phyloP scores from a whole-genome alignment of 2,797 vertebrate species.

The Pteronotus mesoamericanus region DNA sequence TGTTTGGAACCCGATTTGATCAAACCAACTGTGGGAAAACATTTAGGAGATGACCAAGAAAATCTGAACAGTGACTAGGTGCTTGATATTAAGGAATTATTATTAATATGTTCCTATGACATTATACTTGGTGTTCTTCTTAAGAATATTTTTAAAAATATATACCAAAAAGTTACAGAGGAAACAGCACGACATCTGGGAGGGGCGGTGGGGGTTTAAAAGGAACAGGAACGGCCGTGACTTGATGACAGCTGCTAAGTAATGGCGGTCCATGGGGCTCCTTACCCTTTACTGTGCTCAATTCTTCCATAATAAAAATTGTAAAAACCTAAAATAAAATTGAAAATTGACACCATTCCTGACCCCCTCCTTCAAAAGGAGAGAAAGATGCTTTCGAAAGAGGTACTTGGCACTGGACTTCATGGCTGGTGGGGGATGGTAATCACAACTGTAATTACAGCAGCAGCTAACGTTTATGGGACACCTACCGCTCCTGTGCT shows the following conservation, averaged over 20 bases:
- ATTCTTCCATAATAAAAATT: neutral
- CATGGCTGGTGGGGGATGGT: neutral
- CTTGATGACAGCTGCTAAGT: neutral
- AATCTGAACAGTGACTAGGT: neutral
- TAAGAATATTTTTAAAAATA: neutral
- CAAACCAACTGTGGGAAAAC: neutral
- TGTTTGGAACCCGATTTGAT: constrained; percentile 10
- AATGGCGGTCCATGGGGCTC: neutral
- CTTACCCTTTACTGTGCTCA: neutral
- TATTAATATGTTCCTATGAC: neutral
- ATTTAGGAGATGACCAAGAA: neutral
- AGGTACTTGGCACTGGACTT: neutral
- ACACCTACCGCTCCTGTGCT: neutral
- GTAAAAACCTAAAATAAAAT: constrained; percentile 8
- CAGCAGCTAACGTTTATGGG: neutral
- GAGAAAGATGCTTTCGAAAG: neutral
- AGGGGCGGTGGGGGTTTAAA: neutral
- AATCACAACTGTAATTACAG: neutral
- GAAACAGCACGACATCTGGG: neutral
- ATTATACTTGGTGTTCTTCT: neutral
- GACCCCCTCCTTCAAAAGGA: neutral
- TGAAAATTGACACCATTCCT: neutral
- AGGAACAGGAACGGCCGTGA: neutral
- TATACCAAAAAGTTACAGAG: neutral
- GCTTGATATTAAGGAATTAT: neutral